Percentiles rank a stretch among this genome's conserved stretches.
Conservation (phyloP, 2,113 vertebrate species). For the Scomber scombrus region DNA sequence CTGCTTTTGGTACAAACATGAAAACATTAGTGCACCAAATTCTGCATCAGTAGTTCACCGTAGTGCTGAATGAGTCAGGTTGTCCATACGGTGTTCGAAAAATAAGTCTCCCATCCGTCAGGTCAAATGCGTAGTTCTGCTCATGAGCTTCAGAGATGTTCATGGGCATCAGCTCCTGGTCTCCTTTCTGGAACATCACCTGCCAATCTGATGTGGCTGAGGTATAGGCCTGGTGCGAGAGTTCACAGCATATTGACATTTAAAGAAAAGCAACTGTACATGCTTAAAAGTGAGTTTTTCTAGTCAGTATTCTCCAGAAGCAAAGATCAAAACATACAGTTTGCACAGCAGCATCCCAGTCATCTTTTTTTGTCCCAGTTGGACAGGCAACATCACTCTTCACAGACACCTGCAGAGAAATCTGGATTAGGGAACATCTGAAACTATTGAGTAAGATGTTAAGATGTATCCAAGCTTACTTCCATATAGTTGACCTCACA, state of each 20-base stretch:
- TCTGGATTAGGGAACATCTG: background rate
- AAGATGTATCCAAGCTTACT: conserved; percentile 30
- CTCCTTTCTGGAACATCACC: conserved; percentile 66
- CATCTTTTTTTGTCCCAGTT: background rate
- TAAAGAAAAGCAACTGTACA: too few relatives aligned
- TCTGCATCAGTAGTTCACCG: conserved; percentile 41
- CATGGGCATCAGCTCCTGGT: conserved; percentile 35
- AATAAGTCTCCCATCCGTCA: conserved; percentile 60
- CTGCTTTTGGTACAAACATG: too few relatives aligned
- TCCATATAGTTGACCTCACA: conserved; percentile 84
- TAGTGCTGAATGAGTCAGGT: conserved; percentile 55
- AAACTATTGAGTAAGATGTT: too few relatives aligned
- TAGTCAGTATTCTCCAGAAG: too few relatives aligned
- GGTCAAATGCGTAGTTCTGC: conserved; percentile 58
- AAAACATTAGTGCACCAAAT: too few relatives aligned
- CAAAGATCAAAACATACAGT: conserved; percentile 39
- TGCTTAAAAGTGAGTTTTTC: background rate
- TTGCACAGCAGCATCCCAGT: conserved; percentile 37
- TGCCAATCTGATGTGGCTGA: conserved; percentile 62
- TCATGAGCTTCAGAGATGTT: conserved; percentile 55
- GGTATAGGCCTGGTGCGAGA: conserved; percentile 9
- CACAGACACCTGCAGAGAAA: conserved; percentile 68
- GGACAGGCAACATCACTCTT: conserved; percentile 51
- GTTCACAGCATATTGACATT: background rate
- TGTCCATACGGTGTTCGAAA: conserved; percentile 73